Base-by-base conservation (phyloP, 2,113 vertebrate genomes). In the Cheilinus undulatus region DNA sequence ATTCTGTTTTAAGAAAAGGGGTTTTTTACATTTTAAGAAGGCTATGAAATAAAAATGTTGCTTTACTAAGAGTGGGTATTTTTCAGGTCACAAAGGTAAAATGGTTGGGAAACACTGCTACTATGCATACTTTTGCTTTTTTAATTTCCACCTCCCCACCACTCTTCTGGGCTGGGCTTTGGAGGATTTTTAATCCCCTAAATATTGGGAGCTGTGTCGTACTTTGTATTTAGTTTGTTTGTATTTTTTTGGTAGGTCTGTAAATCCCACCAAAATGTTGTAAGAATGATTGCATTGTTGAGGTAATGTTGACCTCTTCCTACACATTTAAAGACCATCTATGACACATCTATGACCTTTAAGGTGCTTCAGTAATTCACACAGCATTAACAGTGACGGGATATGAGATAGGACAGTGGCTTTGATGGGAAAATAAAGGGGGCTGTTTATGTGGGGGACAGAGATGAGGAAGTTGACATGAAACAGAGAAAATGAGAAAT, bases 401-500 rank as follows among this genome's bases (percentile, higher is more conserved):
- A n/a, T n/a, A 0, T 57, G 74, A 77, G 65, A 82, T 76, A 32
- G 32, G 3, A 0, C 24, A 19, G 40, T 28, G 22, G 34, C 20
- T 36, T 3, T 62, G 38, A 53, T 81, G 77, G 73, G 67, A 64
- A 76, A 50, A 49, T 63, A 64, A 3, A 24, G 19, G 70, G 76
- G 74, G 54, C n/a, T 72, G 20, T 83, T 87, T 82, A 3, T 76
- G 64, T 50, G 78, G 48, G 58, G 78, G 78, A 30, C 1, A 3
- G 8, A 49, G 28, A 83, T 40, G 49, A n/a, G 72, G 78, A 89
- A 86, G 78, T 86, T 34, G 32, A 15, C 23, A 17, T 32, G 69
- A 70, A 79, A 82, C 66, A 72, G 40, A 65, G 24, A 80, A 70
- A 68, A 67, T 42, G 43, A 70, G 46, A 78, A 73, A 66, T 53